Base-by-base conservation (phyloP, 2,113 vertebrate genomes). In the Elaphurus davidianus region DNA sequence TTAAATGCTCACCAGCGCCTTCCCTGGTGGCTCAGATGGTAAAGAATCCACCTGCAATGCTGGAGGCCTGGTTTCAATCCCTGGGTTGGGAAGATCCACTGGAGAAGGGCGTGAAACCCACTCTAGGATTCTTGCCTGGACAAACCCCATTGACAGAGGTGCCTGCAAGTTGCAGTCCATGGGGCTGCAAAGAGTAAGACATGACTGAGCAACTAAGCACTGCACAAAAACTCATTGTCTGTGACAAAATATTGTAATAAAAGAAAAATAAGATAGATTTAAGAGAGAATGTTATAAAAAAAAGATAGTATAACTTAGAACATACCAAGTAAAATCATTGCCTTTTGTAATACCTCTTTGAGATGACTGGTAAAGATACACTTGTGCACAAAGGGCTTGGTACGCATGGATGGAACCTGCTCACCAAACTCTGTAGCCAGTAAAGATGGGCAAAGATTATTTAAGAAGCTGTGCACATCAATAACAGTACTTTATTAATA, bases 381-480 rank as follows among this genome's bases (percentile, higher is more conserved):
- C 28, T 81, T 89, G 15, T 88, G 7, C n/a, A 2, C n/a, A 27
- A 83, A 54, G 60, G 0, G 1, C 7, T 64, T 96, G 15, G 2
- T 14, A 28, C 25, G 21, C 1, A 9, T 28, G 59, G 0, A 19
- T 64, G 33, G 13, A 91, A 33, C 54, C 30, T 54, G 4, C 11
- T 88, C 6, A 30, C 14, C 2, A 2, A 93, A 13, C 7, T 23
- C 14, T 54, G 25, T 47, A 59, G 7, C 7, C 17, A 27, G 5
- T 25, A 54, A 40, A 45, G 16, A 89, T 50, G 1, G 36, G 13
- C 21, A 43, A 55, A 15, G 23, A 40, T 47, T n/a, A 55, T 12
- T 4, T 0, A 71, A 57, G 25, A 98, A 96, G 96, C 52, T 97
- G 82, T 64, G 92, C 52, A 98, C 94, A 97, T 98, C 94, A 87